A percentile compares a stretch with the other conserved stretches of the same genome.
phyloP scores from a whole-genome alignment of 2,113 vertebrate species.

The Leptosomus discolor region DNA sequence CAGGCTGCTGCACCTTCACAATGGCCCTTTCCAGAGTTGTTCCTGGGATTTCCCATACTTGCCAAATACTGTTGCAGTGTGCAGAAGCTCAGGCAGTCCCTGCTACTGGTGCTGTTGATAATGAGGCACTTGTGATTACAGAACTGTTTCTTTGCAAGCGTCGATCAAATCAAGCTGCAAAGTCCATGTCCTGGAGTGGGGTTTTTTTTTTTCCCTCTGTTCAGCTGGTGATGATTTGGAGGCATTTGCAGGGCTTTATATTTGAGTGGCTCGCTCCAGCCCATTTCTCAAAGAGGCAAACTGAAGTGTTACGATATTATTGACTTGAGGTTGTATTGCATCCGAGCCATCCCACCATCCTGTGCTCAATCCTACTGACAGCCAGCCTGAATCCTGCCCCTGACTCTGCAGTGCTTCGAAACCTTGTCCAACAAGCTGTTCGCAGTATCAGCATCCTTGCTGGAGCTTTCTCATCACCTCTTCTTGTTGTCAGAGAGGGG shows the following conservation, averaged over 20 bases:
- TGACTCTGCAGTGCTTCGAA: background rate
- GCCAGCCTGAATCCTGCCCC: background rate
- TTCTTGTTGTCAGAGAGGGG: background rate
- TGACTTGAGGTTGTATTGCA: background rate
- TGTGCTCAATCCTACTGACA: background rate
- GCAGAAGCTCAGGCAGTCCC: background rate
- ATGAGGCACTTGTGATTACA: background rate
- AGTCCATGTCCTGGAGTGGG: background rate
- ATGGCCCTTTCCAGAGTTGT: background rate
- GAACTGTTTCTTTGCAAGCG: background rate
- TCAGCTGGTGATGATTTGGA: background rate
- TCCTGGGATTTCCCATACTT: background rate
- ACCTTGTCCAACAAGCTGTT: background rate
- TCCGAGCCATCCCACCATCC: background rate
- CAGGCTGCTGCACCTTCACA: rapidly evolving
- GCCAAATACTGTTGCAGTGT: background rate
- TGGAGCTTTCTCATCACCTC: background rate
- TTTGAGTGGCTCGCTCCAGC: background rate
- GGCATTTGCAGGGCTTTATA: background rate
- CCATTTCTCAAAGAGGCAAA: background rate
- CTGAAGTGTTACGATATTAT: background rate
- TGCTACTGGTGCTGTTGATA: background rate
- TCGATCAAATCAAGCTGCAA: background rate
- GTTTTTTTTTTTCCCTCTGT: background rate
- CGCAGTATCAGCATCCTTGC: background rate